A percentile compares a stretch with the other conserved stretches of the same genome.
Conservation (phyloP, 2,113 vertebrate genomes). For the Podocnemis expansa region DNA sequence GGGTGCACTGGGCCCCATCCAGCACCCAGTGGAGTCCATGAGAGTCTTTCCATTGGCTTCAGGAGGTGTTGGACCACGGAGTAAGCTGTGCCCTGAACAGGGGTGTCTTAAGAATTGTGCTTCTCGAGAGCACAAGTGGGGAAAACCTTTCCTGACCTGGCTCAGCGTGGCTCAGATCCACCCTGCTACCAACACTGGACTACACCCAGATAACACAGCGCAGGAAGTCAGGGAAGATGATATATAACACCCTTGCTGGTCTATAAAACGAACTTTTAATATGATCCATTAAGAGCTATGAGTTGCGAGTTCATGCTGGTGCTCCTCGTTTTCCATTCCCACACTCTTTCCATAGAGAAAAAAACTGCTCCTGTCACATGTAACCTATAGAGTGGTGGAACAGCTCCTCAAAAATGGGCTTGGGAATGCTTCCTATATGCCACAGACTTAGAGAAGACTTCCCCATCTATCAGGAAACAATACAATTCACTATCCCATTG, state of each 20-base stretch:
- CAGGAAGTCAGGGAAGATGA: not conserved
- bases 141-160: not conserved
- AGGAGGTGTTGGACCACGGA: not conserved
- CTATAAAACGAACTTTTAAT: not conserved
- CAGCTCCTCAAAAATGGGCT: not conserved
- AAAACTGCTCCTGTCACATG: accelerated
- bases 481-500: not conserved
- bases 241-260: not conserved
- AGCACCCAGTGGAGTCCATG: no score
- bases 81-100: not conserved
- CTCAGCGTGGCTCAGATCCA: not conserved
- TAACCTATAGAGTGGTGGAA: not conserved
- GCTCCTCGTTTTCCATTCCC: not conserved
- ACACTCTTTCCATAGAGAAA: not conserved
- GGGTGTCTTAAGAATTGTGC: not conserved
- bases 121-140: not conserved
- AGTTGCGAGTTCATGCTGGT: not conserved
- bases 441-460: not conserved
- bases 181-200: not conserved
- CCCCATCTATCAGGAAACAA: accelerated
- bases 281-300: not conserved
- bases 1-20: no score
- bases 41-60: no score
- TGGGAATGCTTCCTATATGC: not conserved
- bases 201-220: not conserved